phyloP scores from a whole-genome alignment of 1,140 invertebrate species.

The Drosophila ercepeae region DNA sequence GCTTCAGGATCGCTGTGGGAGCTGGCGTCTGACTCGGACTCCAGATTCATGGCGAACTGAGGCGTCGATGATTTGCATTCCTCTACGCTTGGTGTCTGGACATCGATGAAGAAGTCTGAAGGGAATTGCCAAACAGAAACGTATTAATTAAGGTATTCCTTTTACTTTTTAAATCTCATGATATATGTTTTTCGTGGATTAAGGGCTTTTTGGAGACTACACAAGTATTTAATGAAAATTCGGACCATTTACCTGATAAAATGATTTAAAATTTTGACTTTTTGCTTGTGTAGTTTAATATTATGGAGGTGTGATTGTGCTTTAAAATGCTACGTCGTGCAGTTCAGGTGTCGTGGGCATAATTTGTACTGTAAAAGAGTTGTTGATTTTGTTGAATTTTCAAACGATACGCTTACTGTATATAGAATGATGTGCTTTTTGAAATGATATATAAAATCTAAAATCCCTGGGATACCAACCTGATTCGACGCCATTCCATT shows the following conservation, averaged over 20 bases:
- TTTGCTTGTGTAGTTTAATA: conserved; percentile 22
- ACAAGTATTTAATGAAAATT: conserved; percentile 10
- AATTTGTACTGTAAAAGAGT: conserved; percentile 72
- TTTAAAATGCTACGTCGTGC: conserved; percentile 70
- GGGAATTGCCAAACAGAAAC: neutral
- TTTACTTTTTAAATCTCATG: neutral
- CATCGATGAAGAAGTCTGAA: conserved; percentile 68
- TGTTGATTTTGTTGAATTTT: conserved; percentile 29
- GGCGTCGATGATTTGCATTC: conserved; percentile 1
- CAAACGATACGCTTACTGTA: conserved; percentile 21
- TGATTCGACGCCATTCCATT: conserved; percentile 83
- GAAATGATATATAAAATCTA: neutral
- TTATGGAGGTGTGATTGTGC: conserved; percentile 25
- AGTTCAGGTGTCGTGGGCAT: conserved; percentile 70
- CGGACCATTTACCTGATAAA: conserved; percentile 52
- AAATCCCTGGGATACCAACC: conserved; percentile 45
- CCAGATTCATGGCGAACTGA: conserved; percentile 13
- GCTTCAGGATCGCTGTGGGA: conserved; percentile 64
- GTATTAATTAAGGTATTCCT: neutral
- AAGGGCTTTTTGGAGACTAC: neutral
- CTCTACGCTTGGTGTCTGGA: conserved; percentile 45
- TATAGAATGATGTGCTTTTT: conserved; percentile 24
- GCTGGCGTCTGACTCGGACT: conserved; percentile 35
- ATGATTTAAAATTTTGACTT: conserved; percentile 32
- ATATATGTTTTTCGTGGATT: conserved; percentile 8